Evolutionary conservation across 2,888 invertebrate species (phyloP), one percentile per base, ranked within the genome.

Genomic region (Trachelus troglodyta): DNA sequence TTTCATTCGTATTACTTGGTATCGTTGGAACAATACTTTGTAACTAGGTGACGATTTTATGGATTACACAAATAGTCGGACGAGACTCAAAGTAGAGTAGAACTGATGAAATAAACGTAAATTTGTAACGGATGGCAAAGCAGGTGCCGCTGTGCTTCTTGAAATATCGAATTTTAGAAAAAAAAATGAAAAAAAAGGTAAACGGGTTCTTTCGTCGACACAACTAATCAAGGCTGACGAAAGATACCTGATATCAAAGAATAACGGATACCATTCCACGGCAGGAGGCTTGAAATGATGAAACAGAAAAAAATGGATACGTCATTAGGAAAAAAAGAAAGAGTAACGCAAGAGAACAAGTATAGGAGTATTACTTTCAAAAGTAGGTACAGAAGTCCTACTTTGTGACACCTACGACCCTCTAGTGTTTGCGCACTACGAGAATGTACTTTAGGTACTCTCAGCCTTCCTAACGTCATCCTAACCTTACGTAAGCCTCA

Each of bases 181-280:
- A 76, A 76, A 34, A 4, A 30, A 2, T 31, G 31, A 31, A 37
- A 34, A 37, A 30, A n/a, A 69, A 9, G 23, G 6, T 23, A 23
- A 56, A 56, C 56, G 2, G 56, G 23, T 56, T 56, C 56, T 56
- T 56, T 11, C 30, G 30, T 34, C 34, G 4, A 12, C 23, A 34
- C 23, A 9, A 34, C 31, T 37, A 33, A 30, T 73, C 56, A 12
- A 84, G 84, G 84, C 77, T 85, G 81, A 81, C 71, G 80, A 87
- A 86, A 86, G 87, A 86, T 87, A 86, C 86, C 77, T 80, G 80
- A 35, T 75, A 34, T 77, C 69, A 77, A 76, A 33, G 69, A 74
- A 77, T 33, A 15, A 56, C 56, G 23, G 56, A 9, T 9, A 23
- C 71, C 12, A 30, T 30, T 71, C 11, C 30, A 15, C 11, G 15